Percentiles rank a stretch among this genome's conserved stretches.
Conservation (phyloP, 1,140 invertebrate genomes). For the Rhopalosiphum maidis region DNA sequence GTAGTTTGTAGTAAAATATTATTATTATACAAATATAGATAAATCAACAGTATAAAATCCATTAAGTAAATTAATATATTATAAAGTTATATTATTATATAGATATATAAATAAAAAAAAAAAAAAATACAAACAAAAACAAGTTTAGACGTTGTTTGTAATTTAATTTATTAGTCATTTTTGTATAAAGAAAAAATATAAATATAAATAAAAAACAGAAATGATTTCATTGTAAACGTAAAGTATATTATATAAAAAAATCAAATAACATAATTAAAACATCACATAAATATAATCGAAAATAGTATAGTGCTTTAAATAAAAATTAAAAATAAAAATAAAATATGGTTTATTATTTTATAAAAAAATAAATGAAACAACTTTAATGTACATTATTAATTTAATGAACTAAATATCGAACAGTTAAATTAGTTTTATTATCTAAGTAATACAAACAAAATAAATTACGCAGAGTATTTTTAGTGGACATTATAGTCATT, state of each 20-base stretch:
- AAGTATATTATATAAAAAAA: neutral
- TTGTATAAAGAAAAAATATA: neutral
- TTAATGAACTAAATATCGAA: slow-evolving; percentile 48
- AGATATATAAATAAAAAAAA: neutral
- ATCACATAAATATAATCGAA: neutral
- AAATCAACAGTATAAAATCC: slow-evolving; percentile 3
- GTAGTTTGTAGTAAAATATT: neutral
- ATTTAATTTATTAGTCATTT: slow-evolving; percentile 26
- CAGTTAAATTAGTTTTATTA: slow-evolving; percentile 37
- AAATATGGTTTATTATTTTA: neutral
- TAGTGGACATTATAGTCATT: slow-evolving; percentile 34
- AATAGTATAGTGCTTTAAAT: neutral
- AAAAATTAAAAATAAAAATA: neutral
- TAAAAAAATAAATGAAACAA: neutral
- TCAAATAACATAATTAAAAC: neutral
- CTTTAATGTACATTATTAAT: slow-evolving; percentile 30
- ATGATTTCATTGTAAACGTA: neutral
- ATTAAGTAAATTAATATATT: slow-evolving; percentile 2
- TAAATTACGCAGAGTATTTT: slow-evolving; percentile 51
- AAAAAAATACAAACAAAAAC: neutral
- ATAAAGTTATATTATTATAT: neutral
- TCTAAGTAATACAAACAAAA: slow-evolving; percentile 44
- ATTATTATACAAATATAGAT: neutral
- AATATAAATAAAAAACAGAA: slow-evolving; percentile 16
- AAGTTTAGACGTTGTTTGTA: neutral